Conservation (phyloP, 1,140 invertebrate genomes). For the Lepidotrigona ventralis region DNA sequence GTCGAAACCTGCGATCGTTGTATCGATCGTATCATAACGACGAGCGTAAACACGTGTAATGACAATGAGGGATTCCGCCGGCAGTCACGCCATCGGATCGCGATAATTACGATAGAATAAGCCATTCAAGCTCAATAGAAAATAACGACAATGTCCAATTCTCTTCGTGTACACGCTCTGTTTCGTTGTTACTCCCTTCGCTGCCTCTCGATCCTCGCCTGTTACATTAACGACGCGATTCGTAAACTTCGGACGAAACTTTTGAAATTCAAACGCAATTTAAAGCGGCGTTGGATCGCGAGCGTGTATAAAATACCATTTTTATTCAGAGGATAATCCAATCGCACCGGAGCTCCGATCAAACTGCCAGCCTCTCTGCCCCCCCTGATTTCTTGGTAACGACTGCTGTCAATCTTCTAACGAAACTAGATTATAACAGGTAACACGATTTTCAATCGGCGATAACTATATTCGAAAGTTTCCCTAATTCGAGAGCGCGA, state of each 20-base stretch:
- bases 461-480: not conserved
- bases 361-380: not conserved
- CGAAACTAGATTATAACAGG: not conserved
- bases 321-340: not conserved
- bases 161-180: not conserved
- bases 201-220: not conserved
- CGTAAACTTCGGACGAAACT: not conserved
- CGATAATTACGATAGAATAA: not conserved
- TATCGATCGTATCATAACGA: no score
- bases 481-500: not conserved
- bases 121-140: not conserved
- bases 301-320: not conserved
- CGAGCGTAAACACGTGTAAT: no score
- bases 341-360: not conserved
- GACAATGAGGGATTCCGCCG: no score
- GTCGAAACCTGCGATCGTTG: no score
- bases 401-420: not conserved
- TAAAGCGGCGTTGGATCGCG: not conserved
- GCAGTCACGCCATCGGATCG: not conserved
- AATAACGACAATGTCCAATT: not conserved
- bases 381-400: not conserved
- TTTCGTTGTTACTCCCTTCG: not conserved
- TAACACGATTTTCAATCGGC: not conserved
- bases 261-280: not conserved
- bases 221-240: not conserved